Conservation (phyloP, 2,797 vertebrate species). For the Platalea minor region DNA sequence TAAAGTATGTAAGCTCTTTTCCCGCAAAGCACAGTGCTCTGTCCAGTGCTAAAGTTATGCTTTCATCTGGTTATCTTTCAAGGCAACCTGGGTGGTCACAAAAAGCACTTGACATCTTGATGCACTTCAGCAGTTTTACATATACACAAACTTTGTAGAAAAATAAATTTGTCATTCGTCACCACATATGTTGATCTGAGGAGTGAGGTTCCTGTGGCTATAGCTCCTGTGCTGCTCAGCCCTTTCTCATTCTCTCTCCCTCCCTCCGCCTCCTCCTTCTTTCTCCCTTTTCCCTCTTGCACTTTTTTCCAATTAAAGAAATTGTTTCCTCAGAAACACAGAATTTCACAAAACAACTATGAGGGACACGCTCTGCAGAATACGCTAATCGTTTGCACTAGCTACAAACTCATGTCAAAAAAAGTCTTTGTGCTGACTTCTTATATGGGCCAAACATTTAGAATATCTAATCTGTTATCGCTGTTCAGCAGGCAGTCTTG, state of each 20-base stretch:
- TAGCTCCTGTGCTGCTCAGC: conserved; percentile 76
- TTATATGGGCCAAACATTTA: conserved; percentile 60
- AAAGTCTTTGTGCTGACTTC: conserved; percentile 34
- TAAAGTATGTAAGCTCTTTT: conserved; percentile 38
- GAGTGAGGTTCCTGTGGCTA: conserved; percentile 74
- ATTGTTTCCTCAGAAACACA: conserved; percentile 27
- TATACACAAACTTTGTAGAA: conserved; percentile 99
- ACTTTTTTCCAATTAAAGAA: conserved; percentile 23
- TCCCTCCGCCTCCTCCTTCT: neutral
- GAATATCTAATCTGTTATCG: conserved; percentile 79
- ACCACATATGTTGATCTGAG: conserved; percentile 97
- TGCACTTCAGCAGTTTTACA: conserved; percentile 99
- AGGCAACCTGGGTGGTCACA: conserved; percentile 98
- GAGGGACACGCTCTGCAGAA: conserved; percentile 11
- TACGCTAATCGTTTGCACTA: neutral
- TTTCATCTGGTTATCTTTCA: conserved; percentile 99
- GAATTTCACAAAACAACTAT: neutral
- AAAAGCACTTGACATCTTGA: conserved; percentile 99
- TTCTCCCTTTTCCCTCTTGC: conserved; percentile 6
- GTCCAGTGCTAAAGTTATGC: conserved; percentile 85
- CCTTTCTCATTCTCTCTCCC: conserved; percentile 10
- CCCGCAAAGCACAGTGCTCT: conserved; percentile 59
- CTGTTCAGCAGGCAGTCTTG: conserved; percentile 71
- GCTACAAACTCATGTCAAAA: conserved; percentile 32
- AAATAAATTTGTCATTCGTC: conserved; percentile 99